Conservation (phyloP, 2,888 invertebrate genomes). For the Platyscelio sp. region DNA sequence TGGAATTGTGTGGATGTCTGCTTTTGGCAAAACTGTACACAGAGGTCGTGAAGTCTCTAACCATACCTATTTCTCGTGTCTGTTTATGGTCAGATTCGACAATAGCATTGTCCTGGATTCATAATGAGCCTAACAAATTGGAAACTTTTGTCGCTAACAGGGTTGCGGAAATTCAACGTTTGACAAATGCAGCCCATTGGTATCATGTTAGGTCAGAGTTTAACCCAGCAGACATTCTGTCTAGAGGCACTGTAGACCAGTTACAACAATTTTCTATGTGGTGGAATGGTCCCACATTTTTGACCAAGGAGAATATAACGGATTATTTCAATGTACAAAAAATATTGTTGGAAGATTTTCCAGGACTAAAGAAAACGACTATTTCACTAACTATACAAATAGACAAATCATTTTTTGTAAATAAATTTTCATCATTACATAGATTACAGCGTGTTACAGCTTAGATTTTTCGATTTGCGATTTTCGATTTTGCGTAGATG, state of each 20-base stretch:
- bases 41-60: background rate
- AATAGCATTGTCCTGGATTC: slow-evolving; percentile 4
- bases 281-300: no score
- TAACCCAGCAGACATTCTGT: background rate
- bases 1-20: slow-evolving; percentile 1
- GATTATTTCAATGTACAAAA: no score
- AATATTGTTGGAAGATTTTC: no score
- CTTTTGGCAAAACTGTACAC: background rate
- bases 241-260: background rate
- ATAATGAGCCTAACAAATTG: background rate
- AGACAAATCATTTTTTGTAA: no score
- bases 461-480: no score
- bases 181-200: background rate
- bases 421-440: no score
- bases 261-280: background rate
- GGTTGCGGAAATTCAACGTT: background rate
- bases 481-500: no score
- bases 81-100: background rate
- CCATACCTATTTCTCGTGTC: background rate
- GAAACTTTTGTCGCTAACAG: slow-evolving; percentile 5
- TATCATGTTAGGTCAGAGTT: background rate
- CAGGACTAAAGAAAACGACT: no score
- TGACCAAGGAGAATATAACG: no score
- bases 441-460: no score
- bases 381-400: no score